Base-by-base conservation (phyloP, 2,113 vertebrate species). In the Mesocricetus auratus region DNA sequence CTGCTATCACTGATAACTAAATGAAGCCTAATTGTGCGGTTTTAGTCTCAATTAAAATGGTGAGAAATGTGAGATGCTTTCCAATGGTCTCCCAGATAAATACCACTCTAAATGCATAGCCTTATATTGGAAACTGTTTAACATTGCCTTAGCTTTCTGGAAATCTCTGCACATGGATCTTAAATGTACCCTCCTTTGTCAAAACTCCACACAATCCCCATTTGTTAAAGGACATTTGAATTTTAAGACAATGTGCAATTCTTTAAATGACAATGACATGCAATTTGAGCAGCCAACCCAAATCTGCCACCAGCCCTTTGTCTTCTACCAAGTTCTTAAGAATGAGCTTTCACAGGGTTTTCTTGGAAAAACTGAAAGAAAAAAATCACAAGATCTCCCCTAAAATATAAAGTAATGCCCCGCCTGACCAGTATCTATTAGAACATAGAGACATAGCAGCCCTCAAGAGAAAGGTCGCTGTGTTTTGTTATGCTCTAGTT, bases 21-120 rank as follows among this genome's bases (percentile, higher is more conserved):
- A 95, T 74, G 78, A 96, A 97, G 89, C 47, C 97, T 98, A 97
- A 95, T 97, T 91, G 77, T 95, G 90, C 95, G 85, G 92, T 81
- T 96, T 95, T 95, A 58, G 0, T 97, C 96, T 97, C 94, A 93
- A 89, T 98, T 98, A 97, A 98, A 97, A 96, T 78, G 94, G 75
- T 78, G 96, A 81, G 97, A 97, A 97, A 98, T 39, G 96, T 89
- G 89, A 96, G 62, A 89, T 19, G 33, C 91, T 98, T 94, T 94
- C 53, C 66, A 97, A 95, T n/a, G 88, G 87, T n/a, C 91, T 97
- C 96, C 95, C 56, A 97, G 78, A 95, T 90, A 97, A 98, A 95
- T 94, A 87, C 93, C 94, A 60, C 62, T 97, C 97, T 73, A 69
- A 3, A 97, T 77, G 81, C 81, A 10, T 50, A 50, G 83, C 75